Evolutionary conservation across 2,797 vertebrate species (phyloP).

Genomic region (Anabacerthia variegaticeps): DNA sequence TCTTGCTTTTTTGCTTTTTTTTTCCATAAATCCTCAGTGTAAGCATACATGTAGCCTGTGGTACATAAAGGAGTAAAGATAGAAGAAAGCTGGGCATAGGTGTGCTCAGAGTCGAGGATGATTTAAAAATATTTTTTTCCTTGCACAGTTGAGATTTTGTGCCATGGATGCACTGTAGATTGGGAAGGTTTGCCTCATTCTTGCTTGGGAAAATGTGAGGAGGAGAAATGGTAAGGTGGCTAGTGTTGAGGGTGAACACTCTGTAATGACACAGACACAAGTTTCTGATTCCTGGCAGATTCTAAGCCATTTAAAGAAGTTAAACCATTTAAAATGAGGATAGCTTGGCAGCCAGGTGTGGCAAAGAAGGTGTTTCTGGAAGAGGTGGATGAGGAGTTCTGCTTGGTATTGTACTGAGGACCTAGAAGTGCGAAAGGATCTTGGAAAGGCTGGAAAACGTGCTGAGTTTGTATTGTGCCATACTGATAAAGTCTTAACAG

Average conservation of each 20-base stretch:
- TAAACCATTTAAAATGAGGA: constrained; percentile 35
- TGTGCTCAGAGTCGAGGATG: background rate
- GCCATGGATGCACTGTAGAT: background rate
- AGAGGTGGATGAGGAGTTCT: background rate
- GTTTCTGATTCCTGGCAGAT: background rate
- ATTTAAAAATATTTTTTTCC: background rate
- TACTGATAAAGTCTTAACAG: background rate
- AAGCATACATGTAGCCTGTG: background rate
- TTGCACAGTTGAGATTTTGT: background rate
- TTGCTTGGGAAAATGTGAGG: background rate
- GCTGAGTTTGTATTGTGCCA: background rate
- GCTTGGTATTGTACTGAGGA: background rate
- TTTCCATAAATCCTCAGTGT: background rate
- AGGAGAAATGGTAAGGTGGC: background rate
- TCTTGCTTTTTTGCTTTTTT: background rate
- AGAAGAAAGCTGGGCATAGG: background rate
- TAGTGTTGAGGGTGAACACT: background rate
- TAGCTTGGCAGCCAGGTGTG: background rate
- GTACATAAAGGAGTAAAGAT: background rate
- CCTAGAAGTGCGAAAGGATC: background rate
- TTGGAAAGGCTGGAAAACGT: background rate
- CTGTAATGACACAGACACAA: background rate
- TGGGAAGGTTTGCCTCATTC: background rate
- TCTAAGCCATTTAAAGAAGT: constrained; percentile 11
- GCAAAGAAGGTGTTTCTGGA: background rate